Percentiles rank a stretch among this genome's conserved stretches.
phyloP scores from a whole-genome alignment of 2,888 invertebrate genomes.

The Tortricodes alternella region DNA sequence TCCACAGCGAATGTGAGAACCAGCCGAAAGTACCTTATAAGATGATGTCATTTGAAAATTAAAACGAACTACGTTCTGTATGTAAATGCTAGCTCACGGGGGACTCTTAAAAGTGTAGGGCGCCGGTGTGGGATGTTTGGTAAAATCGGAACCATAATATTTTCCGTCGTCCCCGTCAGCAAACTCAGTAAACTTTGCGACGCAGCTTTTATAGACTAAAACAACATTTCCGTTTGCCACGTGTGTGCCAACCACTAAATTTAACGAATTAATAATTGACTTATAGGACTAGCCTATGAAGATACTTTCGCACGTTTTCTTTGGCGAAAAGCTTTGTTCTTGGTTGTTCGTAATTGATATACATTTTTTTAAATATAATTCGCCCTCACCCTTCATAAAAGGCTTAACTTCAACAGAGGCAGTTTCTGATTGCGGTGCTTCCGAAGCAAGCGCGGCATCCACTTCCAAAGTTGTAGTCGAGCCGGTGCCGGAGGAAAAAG shows the following conservation, averaged over 20 bases:
- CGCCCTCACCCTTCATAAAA: neutral
- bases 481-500: slow-evolving; percentile 52
- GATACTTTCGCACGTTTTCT: too few relatives aligned
- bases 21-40: too few relatives aligned
- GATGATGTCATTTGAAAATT: too few relatives aligned
- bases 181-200: slow-evolving; percentile 14
- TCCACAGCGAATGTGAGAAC: too few relatives aligned
- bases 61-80: too few relatives aligned
- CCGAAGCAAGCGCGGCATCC: slow-evolving; percentile 60
- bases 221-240: slow-evolving; percentile 13
- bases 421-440: slow-evolving; percentile 65
- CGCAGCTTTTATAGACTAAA: slow-evolving; percentile 24
- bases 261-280: neutral
- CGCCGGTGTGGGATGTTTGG: slow-evolving; percentile 3
- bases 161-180: slow-evolving; percentile 22
- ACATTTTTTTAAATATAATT: neutral
- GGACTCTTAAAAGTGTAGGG: neutral
- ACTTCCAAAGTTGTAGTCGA: slow-evolving; percentile 62
- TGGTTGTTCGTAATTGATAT: neutral
- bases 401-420: slow-evolving; percentile 52
- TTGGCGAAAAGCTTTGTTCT: slow-evolving; percentile 1
- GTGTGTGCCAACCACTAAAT: slow-evolving; percentile 1
- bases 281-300: too few relatives aligned
- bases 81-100: too few relatives aligned
- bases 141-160: slow-evolving; percentile 24